Base-by-base conservation (phyloP, 1,140 invertebrate genomes). In the Drosophila bocqueti region DNA sequence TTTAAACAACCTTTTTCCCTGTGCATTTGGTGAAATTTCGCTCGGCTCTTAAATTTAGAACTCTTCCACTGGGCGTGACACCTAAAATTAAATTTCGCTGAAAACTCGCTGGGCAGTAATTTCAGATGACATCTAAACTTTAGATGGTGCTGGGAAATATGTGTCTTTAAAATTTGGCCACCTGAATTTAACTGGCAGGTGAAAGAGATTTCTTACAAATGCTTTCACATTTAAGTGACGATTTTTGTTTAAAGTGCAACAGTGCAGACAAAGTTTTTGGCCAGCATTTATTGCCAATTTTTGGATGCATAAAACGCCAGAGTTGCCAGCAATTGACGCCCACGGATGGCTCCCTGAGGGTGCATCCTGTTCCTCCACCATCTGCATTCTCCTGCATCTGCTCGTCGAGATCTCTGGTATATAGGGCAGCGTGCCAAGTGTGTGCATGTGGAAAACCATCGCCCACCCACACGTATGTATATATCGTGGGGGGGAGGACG, bases 281-380 rank as follows among this genome's bases (percentile, higher is more conserved):
- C 64, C 78, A 79, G 54, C 84, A 80, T 86, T 87, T 87, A 87
- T 87, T 89, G 84, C 83, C 83, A 87, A 87, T 87, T 87, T 87
- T 83, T 87, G 76, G 87, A 87, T 89, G 80, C 83, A 87, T 87
- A 89, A 87, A 87, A 78, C 62, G 83, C 84, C 71, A 71, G 75
- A 72, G 65, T 72, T 85, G 82, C 82, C 82, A 85, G 80, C 82
- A 82, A 85, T 75, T 68, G 79, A 65, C 83, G 83, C 83, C 83
- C 83, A 71, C 83, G 64, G 77, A 73, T 68, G 62, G 52, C 52
- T 57, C 43, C 38, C 43, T 38, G 11, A 29, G n/a, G 40, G 15
- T 46, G 36, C 47, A 26, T 15, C 66, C 71, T 36, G 38, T 42
- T 31, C 3, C 49, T 11, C 47, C n/a, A 15, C 18, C 43, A 21